Evolutionary conservation across 1,140 invertebrate genomes (phyloP).

Genomic region (Solenopsis fugax): DNA sequence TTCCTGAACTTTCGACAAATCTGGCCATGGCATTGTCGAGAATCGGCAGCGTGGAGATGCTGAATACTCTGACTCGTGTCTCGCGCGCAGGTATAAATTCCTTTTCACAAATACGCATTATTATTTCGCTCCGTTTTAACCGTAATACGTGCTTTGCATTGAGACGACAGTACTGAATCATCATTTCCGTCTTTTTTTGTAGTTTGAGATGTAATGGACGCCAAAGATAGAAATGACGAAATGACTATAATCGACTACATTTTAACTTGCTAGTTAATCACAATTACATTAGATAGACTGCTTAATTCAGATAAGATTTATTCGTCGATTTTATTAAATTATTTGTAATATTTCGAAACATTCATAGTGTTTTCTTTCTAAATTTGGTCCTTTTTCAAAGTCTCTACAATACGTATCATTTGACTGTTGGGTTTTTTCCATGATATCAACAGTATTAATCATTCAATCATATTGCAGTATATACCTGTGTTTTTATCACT

Average conservation of each 20-base stretch:
- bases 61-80: conserved; percentile 39
- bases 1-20: background rate
- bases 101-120: background rate
- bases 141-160: background rate
- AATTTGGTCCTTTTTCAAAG: background rate
- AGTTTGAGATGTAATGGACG: background rate
- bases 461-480: background rate
- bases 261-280: background rate
- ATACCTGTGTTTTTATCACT: too few species aligned
- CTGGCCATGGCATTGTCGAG: conserved; percentile 65
- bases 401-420: background rate
- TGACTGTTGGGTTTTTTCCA: background rate
- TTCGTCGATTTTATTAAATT: background rate
- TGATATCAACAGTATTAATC: background rate
- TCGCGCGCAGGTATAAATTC: conserved; percentile 60
- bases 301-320: background rate
- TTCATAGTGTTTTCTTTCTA: background rate
- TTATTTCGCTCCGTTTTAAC: background rate
- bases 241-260: background rate
- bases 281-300: background rate
- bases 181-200: background rate
- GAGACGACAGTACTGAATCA: background rate
- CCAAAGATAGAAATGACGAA: background rate
- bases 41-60: conserved; percentile 32
- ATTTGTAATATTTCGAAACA: background rate